phyloP scores from a whole-genome alignment of 2,888 invertebrate species.

The Clistopyga incitator region DNA sequence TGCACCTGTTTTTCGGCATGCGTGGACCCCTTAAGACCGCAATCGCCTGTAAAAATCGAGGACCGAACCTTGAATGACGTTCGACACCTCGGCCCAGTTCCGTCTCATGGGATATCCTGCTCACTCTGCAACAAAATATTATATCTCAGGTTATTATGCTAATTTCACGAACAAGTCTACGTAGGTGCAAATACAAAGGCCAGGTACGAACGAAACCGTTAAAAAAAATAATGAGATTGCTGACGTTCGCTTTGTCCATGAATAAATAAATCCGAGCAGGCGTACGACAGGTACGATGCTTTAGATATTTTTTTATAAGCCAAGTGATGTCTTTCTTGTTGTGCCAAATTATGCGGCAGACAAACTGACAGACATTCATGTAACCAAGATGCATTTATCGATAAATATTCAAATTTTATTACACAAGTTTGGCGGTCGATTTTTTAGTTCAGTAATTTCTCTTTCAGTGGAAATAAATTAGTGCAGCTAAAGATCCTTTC shows the following conservation, averaged over 20 bases:
- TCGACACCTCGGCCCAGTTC: slow-evolving; percentile 53
- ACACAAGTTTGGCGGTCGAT: not conserved
- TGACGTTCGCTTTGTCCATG: slow-evolving; percentile 21
- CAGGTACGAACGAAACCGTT: slow-evolving; percentile 42
- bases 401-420: not conserved
- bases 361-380: slow-evolving; percentile 23
- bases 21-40: not conserved
- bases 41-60: not conserved
- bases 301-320: slow-evolving; percentile 6
- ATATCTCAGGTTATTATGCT: slow-evolving; percentile 52
- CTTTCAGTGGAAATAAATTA: not conserved
- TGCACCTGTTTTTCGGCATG: no score
- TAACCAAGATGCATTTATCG: slow-evolving; percentile 2
- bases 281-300: not conserved
- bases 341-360: not conserved
- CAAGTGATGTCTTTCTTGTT: slow-evolving; percentile 4
- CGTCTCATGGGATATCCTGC: slow-evolving; percentile 26
- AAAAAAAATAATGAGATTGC: slow-evolving; percentile 49
- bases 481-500: not conserved
- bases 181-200: slow-evolving; percentile 44
- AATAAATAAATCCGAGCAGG: slow-evolving; percentile 34
- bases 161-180: slow-evolving; percentile 46
- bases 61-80: not conserved
- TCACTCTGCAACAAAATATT: slow-evolving; percentile 14
- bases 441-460: not conserved